A percentile compares a stretch with the other conserved stretches of the same genome.
Conservation (phyloP, 2,797 vertebrate species). For the Sorex maritimensis region DNA sequence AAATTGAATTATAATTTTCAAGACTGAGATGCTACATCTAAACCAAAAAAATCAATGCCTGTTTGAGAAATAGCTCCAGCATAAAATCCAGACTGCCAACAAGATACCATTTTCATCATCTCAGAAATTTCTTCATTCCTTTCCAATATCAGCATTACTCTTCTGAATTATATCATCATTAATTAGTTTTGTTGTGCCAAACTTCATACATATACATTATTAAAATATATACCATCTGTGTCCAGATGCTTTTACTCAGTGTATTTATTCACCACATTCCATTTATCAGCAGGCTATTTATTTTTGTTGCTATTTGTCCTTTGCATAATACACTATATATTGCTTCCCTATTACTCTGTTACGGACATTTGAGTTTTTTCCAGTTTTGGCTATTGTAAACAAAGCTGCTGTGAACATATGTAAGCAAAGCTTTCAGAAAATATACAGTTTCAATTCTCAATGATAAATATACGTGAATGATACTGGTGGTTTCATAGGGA, state of each 20-base stretch:
- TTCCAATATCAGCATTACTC: not conserved
- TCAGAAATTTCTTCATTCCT: not conserved
- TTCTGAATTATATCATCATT: not conserved
- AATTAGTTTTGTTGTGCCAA: not conserved
- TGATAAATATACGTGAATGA: not conserved
- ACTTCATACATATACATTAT: not conserved
- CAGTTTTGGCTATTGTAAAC: not conserved
- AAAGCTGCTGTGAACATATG: not conserved
- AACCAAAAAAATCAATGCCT: not conserved
- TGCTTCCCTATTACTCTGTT: not conserved
- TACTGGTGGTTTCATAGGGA: not conserved
- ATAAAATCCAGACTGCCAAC: not conserved
- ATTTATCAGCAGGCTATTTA: not conserved
- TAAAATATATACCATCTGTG: not conserved
- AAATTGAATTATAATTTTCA: not conserved
- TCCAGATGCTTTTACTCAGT: not conserved
- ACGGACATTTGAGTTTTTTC: slow-evolving; percentile 1
- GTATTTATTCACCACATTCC: not conserved
- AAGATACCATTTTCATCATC: not conserved
- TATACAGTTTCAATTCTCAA: not conserved
- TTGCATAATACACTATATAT: not conserved
- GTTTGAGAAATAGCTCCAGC: not conserved
- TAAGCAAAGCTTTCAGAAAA: not conserved
- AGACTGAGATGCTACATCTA: not conserved
- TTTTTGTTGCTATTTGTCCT: not conserved